Evolutionary conservation across 2,888 invertebrate genomes (phyloP), one percentile per base, ranked within the genome.

Genomic region (Dasypolia templi): DNA sequence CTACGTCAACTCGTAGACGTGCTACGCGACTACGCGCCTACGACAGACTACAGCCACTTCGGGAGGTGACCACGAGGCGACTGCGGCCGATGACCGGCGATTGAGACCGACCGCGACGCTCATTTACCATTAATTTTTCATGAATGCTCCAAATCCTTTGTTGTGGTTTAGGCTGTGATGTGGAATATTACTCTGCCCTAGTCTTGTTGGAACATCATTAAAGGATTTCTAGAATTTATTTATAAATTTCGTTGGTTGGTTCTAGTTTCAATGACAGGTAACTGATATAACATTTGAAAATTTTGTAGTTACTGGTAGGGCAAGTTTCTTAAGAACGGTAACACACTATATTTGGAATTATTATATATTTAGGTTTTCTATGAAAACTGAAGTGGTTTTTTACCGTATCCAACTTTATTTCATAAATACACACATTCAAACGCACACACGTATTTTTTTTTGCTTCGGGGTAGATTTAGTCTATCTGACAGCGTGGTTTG

Each of bases 41-140:
- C 89, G 83, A 63, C 42, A 56, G 74, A 84, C 88, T 91, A 89
- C 90, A 85, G 85, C 88, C 92, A 87, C 79, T 72, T 86, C 75
- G 79, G 80, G 66, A 81, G 89, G 82, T 89, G 85, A 87, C 86
- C 90, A 88, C 78, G 75, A 67, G 74, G 46, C 72, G 68, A 88
- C 85, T 87, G 85, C 91, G 92, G 92, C 81, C 93, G 91, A 91
- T 93, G 93, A 93, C 93, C 93, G 92, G 17, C 85, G 74, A 79
- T 77, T 68, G 73, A 81, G 70, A 62, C 46, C 82, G 35, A n/a
- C n/a, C n/a, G n/a, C n/a, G n/a, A 61, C 80, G 55, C 63, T 64
- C 66, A 74, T 56, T 67, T 73, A 79, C 88, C 88, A 89, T 90
- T 91, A 90, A 84, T 66, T 77, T 89, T 91, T 89, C 84, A 89